Base-by-base conservation (phyloP, 2,113 vertebrate species). In the Xenopus borealis region DNA sequence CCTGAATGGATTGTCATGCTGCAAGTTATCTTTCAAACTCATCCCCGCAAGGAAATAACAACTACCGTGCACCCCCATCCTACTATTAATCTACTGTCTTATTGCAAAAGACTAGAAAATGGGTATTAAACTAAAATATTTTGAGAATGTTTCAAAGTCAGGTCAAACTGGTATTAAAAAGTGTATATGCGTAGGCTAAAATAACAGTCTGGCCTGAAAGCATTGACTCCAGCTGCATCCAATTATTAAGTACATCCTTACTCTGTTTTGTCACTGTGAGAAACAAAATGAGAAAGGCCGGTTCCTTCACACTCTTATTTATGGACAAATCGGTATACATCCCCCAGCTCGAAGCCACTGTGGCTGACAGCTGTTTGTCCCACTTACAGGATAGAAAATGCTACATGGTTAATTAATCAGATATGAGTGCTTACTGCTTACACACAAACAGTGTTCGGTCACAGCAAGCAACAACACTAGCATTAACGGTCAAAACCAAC, bases 221-320 rank as follows among this genome's bases (percentile, higher is more conserved):
- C 86, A 85, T 83, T 86, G 53, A 33, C 83, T 87, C 88, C 94
- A 95, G 91, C 92, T 95, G 94, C 87, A 87, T 92, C 90, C 91
- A 93, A 94, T 95, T 94, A 94, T 89, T 85, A 91, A 88, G 88
- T 91, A 92, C 93, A 94, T 93, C 92, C 90, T 89, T 83, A 84
- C 79, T 79, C 45, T 27, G 90, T 90, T 87, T 91, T 92, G 91
- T 88, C 83, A 86, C 85, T 67, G 89, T 86, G 85, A 85, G 88
- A 90, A 91, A 92, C 87, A 91, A 89, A 84, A 86, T 84, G 78
- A 87, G 86, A 82, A 81, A 84, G 88, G 79, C 85, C 82, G 55
- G 57, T 86, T 89, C 89, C 91, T 93, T 84, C 91, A 78, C 83
- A 90, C 79, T 84, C 87, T 92, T 92, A 88, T 80, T 81, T 75